Percentiles rank a stretch among this genome's conserved stretches.
Evolutionary conservation across 2,113 vertebrate genomes (phyloP).

Genomic region (Calidris pygmaea): DNA sequence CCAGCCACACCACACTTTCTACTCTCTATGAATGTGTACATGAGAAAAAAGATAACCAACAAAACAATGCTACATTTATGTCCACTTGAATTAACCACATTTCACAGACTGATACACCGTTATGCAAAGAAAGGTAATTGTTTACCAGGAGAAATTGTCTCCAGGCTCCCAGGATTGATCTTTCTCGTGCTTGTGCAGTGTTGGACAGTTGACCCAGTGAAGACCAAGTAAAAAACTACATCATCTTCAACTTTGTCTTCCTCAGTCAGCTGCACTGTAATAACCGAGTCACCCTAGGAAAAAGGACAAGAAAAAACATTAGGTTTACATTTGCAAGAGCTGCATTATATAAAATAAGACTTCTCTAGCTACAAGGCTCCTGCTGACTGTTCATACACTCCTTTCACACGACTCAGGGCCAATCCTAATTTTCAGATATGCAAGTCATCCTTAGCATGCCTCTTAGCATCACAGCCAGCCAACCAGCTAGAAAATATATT

Average conservation of each 20-base stretch:
- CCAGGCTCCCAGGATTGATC: constrained; percentile 83
- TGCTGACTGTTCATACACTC: background rate
- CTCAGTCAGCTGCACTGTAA: constrained; percentile 88
- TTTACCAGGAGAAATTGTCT: constrained; percentile 92
- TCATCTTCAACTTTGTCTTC: constrained; percentile 82
- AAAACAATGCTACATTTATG: background rate
- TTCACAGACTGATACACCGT: background rate
- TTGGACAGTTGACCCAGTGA: constrained; percentile 87
- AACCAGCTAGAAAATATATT: background rate
- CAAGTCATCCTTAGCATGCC: background rate
- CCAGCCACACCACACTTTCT: accelerated
- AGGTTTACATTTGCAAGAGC: background rate
- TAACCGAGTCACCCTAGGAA: constrained; percentile 86
- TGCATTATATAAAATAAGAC: background rate
- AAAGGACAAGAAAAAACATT: background rate
- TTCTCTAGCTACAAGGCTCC: background rate
- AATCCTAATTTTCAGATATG: background rate
- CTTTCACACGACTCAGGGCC: background rate
- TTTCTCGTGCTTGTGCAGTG: constrained; percentile 89
- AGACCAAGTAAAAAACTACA: constrained; percentile 89
- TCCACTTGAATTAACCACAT: background rate
- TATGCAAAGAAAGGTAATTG: background rate
- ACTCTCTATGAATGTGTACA: background rate
- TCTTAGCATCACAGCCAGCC: background rate
- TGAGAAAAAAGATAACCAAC: background rate